Base-by-base conservation (phyloP, 2,113 vertebrate genomes). In the Amblyopsis rosae region DNA sequence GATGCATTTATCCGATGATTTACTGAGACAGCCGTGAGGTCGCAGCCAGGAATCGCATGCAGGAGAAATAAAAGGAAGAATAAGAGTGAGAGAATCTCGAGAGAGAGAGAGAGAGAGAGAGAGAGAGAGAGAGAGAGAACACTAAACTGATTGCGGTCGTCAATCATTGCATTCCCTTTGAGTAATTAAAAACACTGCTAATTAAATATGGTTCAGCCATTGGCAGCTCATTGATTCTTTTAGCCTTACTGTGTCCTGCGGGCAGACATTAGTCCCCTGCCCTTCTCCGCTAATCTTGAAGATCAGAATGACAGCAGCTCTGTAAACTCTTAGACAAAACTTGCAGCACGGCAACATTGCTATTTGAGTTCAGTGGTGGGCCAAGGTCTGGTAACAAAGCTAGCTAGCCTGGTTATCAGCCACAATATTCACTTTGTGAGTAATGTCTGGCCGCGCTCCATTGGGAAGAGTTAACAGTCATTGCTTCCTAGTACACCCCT, bases 141-240 rank as follows among this genome's bases (percentile, higher is more conserved):
- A 54, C 51, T 76, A 60, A 61, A 72, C 58, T 79, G 77, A 82
- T 82, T 67, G 69, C 63, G 56, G 58, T 51, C 73, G 62, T 76
- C 70, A 80, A 64, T 85, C 79, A 80, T 19, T 66, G 67, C 63
- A 74, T 81, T 76, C 54, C 50, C 72, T 76, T 56, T 82, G 45
- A 75, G 62, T 82, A 73, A 84, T 86, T 81, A 82, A 77, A 84
- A 85, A 77, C 65, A 47, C 16, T 13, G 75, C 62, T 79, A 62
- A 80, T 83, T 77, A 82, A 69, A 72, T 68, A 69, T 75, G 70
- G 62, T 78, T 69, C 10, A 19, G 69, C 60, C 58, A 68, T 65
- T 83, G 65, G 67, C 79, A 68, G 74, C 72, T 74, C 54, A 72
- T 53, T 59, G 59, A 67, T 67, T 79, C 59, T 61, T 69, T 59